Evolutionary conservation across 2,113 vertebrate genomes (phyloP), one percentile per base, ranked within the genome.

Genomic region (Macrotus californicus): DNA sequence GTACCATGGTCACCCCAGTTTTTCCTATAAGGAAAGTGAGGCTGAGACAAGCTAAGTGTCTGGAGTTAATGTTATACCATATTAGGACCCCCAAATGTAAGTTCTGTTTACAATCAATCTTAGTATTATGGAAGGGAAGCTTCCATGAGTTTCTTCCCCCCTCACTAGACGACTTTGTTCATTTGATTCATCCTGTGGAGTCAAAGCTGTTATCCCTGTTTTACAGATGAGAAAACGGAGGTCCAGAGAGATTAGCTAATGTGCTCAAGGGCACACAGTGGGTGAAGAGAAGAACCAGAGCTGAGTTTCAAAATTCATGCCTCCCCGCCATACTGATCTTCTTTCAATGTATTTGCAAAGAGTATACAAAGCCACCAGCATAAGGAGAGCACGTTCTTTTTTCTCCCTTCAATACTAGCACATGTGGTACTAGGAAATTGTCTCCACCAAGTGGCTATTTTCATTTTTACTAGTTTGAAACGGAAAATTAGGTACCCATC

Each of bases 391-490:
- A 0, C n/a, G 1, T 52, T 95, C 12, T 18, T 82, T 24, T 18
- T 10, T 24, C 41, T 39, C 48, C 15, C 8, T 76, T 41, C 11
- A 50, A 22, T 59, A 3, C 48, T 48, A 48, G 15, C 36, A n/a
- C 12, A 12, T 26, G 50, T 43, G 9, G 31, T 56, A 1, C 66
- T 34, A 36, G 83, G 34, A 24, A 50, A 48, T 29, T 91, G 59
- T 94, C 82, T 96, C 83, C 86, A 92, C 52, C 77, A 89, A 56
- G 56, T 83, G 73, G 54, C 26, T 93, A 36, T 80, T 96, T 89
- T 88, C 61, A 83, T 69, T 89, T 81, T 91, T 94, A 73, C 77
- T 93, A 41, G 8, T 56, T 85, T 79, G 80, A 77, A 43, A 24
- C 29, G 77, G 41, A 66, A 95, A 96, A 73, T 52, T 39, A 77